Evolutionary conservation across 92 coral and sea anemone genomes (phyloP).

Genomic region (Pocillopora grandis): DNA sequence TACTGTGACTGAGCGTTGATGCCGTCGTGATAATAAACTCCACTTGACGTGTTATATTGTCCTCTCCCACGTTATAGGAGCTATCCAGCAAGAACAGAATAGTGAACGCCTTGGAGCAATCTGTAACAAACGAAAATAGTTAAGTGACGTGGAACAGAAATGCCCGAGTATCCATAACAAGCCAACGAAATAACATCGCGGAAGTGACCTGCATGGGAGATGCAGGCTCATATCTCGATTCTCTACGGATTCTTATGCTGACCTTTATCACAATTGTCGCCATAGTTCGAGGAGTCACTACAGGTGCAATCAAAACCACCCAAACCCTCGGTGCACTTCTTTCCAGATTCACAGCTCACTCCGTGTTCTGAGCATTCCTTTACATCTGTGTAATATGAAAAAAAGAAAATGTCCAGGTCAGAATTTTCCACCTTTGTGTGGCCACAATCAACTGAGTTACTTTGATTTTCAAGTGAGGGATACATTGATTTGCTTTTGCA

Average conservation of each 20-base stretch:
- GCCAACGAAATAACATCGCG: background rate
- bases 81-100: slow-evolving; percentile 12
- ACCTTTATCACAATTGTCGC: slow-evolving; percentile 29
- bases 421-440: background rate
- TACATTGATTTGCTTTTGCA: too few species aligned
- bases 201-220: too few species aligned
- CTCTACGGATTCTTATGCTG: background rate
- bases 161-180: background rate
- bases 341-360: slow-evolving; percentile 14
- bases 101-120: slow-evolving; percentile 17
- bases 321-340: slow-evolving; percentile 16
- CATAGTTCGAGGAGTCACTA: slow-evolving; percentile 5
- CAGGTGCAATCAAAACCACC: slow-evolving; percentile 36
- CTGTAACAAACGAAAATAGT: background rate
- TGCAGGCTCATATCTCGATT: background rate
- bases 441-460: too few species aligned
- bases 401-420: background rate
- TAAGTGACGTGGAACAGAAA: background rate
- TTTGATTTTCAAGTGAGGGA: too few species aligned
- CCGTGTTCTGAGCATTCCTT: slow-evolving; percentile 12
- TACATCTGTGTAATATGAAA: background rate
- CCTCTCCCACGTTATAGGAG: slow-evolving; percentile 11
- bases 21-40: slow-evolving; percentile 24
- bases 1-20: background rate
- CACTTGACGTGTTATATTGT: slow-evolving; percentile 25